A percentile compares a stretch with the other conserved stretches of the same genome.
These are phyloP conservation scores for Philonicus albiceps DNA, from an alignment of 2,888 invertebrate species.

Conservation along the genomic window DNA sequence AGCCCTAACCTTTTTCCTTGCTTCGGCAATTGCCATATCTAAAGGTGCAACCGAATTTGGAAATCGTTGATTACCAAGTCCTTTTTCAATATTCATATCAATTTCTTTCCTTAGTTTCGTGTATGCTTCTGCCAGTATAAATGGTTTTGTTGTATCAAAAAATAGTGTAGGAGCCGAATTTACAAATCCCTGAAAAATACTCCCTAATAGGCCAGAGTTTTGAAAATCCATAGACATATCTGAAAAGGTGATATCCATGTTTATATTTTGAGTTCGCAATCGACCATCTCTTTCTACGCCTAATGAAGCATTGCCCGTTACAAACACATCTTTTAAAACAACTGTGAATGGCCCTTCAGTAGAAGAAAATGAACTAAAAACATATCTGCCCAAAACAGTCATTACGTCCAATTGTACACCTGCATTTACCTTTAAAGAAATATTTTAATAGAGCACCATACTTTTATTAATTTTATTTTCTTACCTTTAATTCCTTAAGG, in stretches of 20 bases:
- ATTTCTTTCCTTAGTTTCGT: slow-evolving; percentile 76
- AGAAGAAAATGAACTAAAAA: slow-evolving; percentile 72
- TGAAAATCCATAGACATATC: slow-evolving; percentile 83
- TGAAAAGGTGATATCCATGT: slow-evolving; percentile 79
- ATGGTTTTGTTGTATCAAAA: slow-evolving; percentile 88
- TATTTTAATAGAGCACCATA: background rate
- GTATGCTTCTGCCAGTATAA: slow-evolving; percentile 80
- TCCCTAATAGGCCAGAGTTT: slow-evolving; percentile 78
- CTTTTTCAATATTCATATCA: slow-evolving; percentile 74
- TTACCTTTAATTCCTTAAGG: slow-evolving; percentile 77
- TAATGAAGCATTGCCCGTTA: slow-evolving; percentile 74
- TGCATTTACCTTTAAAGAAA: slow-evolving; percentile 70
- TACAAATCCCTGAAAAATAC: slow-evolving; percentile 74
- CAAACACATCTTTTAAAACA: slow-evolving; percentile 73
- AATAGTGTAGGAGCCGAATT: slow-evolving; percentile 83
- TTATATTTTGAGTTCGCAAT: slow-evolving; percentile 78
- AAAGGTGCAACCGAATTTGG: slow-evolving; percentile 87
- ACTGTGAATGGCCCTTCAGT: slow-evolving; percentile 82
- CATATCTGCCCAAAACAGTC: slow-evolving; percentile 78
- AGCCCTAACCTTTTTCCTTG: slow-evolving; percentile 72
- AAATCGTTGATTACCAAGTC: slow-evolving; percentile 75
- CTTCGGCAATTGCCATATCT: slow-evolving; percentile 82
- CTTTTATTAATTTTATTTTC: slow-evolving; percentile 9
- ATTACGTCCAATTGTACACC: slow-evolving; percentile 75
- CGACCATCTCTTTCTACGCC: slow-evolving; percentile 78